Percentiles rank a stretch among this genome's conserved stretches.
Conservation (phyloP, 1,140 invertebrate species). For the Agraylea sexmaculata region DNA sequence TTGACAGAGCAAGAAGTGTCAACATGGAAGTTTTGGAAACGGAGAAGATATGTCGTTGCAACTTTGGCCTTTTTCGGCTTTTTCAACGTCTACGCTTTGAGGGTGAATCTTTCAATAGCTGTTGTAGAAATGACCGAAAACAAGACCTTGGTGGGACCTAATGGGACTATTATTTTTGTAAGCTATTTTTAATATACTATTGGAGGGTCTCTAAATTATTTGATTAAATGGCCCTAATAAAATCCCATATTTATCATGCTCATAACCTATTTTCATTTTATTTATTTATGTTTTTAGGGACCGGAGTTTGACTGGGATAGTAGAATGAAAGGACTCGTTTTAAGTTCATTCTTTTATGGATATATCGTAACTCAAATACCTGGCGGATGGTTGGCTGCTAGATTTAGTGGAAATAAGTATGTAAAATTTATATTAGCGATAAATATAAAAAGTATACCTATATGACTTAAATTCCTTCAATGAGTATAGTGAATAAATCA, state of each 20-base stretch:
- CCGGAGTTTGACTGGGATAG: conserved; percentile 74
- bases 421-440: too few species aligned
- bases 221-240: too few species aligned
- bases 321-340: conserved; percentile 62
- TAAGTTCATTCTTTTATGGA: conserved; percentile 82
- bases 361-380: conserved; percentile 62
- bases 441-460: too few species aligned
- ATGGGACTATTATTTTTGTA: conserved; percentile 43
- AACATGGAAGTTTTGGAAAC: conserved; percentile 58
- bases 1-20: conserved; percentile 34
- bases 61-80: conserved; percentile 77
- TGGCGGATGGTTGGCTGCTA: conserved; percentile 61
- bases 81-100: conserved; percentile 74
- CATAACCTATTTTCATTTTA: not conserved
- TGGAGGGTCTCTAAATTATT: too few species aligned
- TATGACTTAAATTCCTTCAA: too few species aligned
- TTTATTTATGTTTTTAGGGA: conserved; percentile 29
- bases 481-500: too few species aligned
- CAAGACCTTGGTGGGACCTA: conserved; percentile 40
- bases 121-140: conserved; percentile 79
- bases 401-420: conserved; percentile 57
- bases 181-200: too few species aligned
- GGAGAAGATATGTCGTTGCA: conserved; percentile 59
- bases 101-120: conserved; percentile 81
- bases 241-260: not conserved